Evolutionary conservation across 2,888 invertebrate genomes (phyloP).

Genomic region (Mallateleia sp.): DNA sequence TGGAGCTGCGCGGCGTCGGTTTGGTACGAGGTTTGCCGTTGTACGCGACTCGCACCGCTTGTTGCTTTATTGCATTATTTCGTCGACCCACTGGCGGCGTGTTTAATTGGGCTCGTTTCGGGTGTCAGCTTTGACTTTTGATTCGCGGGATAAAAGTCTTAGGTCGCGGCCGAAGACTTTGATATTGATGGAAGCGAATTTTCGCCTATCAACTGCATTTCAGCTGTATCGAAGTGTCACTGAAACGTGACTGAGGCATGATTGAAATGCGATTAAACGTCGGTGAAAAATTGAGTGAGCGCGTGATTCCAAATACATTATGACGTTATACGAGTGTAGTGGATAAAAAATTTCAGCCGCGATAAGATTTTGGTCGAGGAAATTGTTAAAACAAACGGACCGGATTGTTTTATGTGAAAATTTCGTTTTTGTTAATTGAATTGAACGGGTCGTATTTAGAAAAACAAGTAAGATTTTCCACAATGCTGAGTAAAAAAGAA

Average conservation of each 20-base stretch:
- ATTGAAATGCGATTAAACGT: slow-evolving; percentile 52
- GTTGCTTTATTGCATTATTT: slow-evolving; percentile 45
- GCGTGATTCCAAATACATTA: slow-evolving; percentile 20
- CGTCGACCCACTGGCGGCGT: neutral
- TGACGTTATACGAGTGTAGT: slow-evolving; percentile 7
- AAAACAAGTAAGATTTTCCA: too few species aligned
- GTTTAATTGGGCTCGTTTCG: slow-evolving; percentile 14
- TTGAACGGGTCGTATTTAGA: too few species aligned
- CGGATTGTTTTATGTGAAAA: slow-evolving; percentile 15
- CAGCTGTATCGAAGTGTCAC: slow-evolving; percentile 39
- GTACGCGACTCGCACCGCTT: slow-evolving; percentile 54
- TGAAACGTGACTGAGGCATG: slow-evolving; percentile 49
- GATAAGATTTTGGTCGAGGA: neutral
- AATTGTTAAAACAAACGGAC: neutral
- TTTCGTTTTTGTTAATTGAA: too few species aligned
- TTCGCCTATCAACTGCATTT: slow-evolving; percentile 1
- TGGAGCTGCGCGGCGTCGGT: slow-evolving; percentile 22
- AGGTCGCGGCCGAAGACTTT: neutral
- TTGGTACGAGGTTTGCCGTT: slow-evolving; percentile 23
- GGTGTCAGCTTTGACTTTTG: slow-evolving; percentile 20
- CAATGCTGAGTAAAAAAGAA: too few species aligned
- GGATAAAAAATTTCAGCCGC: neutral
- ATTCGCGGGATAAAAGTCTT: slow-evolving; percentile 12
- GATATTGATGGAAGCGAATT: slow-evolving; percentile 19
- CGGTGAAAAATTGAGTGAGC: slow-evolving; percentile 39